Percentiles rank a stretch among this genome's conserved stretches.
These are phyloP conservation scores for Ochropacha duplaris DNA, from an alignment of 2,888 invertebrate genomes.

Conservation along the genomic window DNA sequence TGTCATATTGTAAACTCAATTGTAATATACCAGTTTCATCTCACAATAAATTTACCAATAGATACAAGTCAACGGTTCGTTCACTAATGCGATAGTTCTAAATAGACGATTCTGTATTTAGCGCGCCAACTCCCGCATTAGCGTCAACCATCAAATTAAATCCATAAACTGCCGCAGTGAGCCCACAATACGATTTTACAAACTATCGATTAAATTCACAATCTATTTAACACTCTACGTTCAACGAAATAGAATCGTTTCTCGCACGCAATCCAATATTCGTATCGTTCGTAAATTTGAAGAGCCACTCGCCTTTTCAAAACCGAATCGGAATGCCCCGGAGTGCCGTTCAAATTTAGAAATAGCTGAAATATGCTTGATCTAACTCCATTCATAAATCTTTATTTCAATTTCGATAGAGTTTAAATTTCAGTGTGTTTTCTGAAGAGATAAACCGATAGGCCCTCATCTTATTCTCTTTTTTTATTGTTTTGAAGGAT, in stretches of 20 bases:
- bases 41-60: neutral
- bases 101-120: conserved; percentile 14
- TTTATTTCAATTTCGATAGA: conserved; percentile 19
- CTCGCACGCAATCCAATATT: conserved; percentile 30
- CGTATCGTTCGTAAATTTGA: conserved; percentile 56
- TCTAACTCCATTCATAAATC: conserved; percentile 18
- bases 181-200: conserved; percentile 24
- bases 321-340: conserved; percentile 59
- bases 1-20: neutral
- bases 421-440: conserved; percentile 22
- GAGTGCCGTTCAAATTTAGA: conserved; percentile 62
- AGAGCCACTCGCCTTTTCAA: conserved; percentile 65
- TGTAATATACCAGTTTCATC: neutral
- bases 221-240: conserved; percentile 30
- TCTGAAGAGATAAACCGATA: conserved; percentile 11
- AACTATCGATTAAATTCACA: conserved; percentile 14
- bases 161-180: conserved; percentile 37
- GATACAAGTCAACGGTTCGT: neutral
- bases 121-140: conserved; percentile 16
- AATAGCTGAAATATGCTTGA: conserved; percentile 52
- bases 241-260: conserved; percentile 36
- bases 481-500: conserved; percentile 31
- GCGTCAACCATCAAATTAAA: conserved; percentile 47
- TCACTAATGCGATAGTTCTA: neutral
- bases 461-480: conserved; percentile 19